Base-by-base conservation (phyloP, 23 tunicate species). In the Botrylloides violaceus region DNA sequence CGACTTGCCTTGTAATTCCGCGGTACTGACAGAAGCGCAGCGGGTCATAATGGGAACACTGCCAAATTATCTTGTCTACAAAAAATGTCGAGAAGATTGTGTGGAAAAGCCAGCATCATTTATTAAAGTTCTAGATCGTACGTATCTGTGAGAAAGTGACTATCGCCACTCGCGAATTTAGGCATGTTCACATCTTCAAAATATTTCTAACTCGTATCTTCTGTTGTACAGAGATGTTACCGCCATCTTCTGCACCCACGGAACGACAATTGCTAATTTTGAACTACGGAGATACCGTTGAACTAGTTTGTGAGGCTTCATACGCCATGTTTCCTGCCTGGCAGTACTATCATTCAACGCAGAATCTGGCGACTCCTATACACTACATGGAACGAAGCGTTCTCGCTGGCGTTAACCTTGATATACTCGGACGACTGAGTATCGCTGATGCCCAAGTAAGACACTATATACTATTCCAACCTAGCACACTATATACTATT, bases 1-100 rank as follows among this genome's bases (percentile, higher is more conserved):
- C 19, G 70, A 36, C 6, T 31, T 80, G 18, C 82, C 89, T 2
- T 83, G 89, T 34, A 32, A 64, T 58, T 83, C 89, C 4, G 55
- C 65, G 29, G 4, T 76, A 56, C 24, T 83, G 55, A 61, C 77
- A 6, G 64, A 29, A 18, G 39, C 19, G 9, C 79, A 83, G 65
- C 36, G 56, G 12, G 3, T 25, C 26, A 36, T 71, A 49, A 23
- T 70, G 43, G 19, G 22, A 34, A 23, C 7, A 15, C 68, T 30
- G 61, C 65, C 36, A 47, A 55, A 83, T 60, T 76, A 76, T 61
- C 28, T 83, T 26, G 77, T 47, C 1, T 63, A 63, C 35, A 63
- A 33, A 34, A 25, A 4, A 4, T 63, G 70, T 28, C 35, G 29
- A 19, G 9, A 3, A 4, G 35, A 29, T 4, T 63, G 70, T 34